Conservation (phyloP, 92 coral and sea anemone species). For the Zoanthus gigantus region DNA sequence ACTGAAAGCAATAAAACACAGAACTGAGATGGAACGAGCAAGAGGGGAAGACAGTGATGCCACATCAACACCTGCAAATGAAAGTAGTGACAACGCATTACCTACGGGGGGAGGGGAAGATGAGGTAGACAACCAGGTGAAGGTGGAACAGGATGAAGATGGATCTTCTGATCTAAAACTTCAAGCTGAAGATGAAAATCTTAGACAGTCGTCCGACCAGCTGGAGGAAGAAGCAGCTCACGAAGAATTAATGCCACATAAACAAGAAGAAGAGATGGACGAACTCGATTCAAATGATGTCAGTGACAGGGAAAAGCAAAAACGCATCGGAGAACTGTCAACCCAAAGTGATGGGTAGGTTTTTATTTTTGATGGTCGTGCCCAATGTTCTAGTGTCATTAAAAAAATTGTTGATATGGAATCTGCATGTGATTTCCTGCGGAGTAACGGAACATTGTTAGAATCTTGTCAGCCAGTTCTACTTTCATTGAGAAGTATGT, state of each 20-base stretch:
- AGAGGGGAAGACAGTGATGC: background rate
- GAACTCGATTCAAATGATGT: background rate
- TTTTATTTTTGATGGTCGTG: background rate
- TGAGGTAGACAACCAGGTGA: background rate
- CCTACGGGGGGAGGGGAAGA: background rate
- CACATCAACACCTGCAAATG: background rate
- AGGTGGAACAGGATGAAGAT: background rate
- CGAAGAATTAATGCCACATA: background rate
- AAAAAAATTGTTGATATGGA: too few species aligned
- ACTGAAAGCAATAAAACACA: constrained; percentile 18
- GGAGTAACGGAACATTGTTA: too few species aligned
- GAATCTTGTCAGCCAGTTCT: too few species aligned
- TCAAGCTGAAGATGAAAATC: constrained; percentile 10
- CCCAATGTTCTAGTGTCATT: too few species aligned
- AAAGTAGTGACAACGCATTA: constrained; percentile 1
- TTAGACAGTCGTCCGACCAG: background rate
- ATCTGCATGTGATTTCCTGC: too few species aligned
- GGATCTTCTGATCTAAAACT: constrained; percentile 19
- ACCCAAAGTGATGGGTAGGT: constrained; percentile 12
- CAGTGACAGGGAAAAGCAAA: constrained; percentile 18
- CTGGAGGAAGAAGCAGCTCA: constrained; percentile 11
- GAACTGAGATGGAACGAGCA: constrained; percentile 11
- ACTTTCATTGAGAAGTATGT: too few species aligned
- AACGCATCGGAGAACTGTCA: background rate
- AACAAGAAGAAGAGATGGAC: constrained; percentile 27